phyloP scores from a whole-genome alignment of 2,888 invertebrate genomes.

The Macaria liturata region DNA sequence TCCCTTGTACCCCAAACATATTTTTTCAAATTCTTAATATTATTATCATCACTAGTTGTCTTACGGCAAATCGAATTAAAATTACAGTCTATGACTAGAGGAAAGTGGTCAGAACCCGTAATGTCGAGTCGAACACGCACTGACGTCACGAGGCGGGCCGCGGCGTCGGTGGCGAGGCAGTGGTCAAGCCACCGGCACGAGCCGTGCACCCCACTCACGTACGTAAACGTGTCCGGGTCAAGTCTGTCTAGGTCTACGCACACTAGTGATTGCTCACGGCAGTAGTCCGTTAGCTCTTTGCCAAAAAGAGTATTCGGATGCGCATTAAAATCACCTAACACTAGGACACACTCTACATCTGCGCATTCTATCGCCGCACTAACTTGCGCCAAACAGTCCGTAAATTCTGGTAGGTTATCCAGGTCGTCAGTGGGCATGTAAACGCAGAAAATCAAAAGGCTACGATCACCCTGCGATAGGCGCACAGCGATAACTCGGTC shows the following conservation, averaged over 20 bases:
- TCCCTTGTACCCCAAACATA: no score
- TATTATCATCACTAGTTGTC: no score
- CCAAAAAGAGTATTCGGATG: constrained; percentile 2
- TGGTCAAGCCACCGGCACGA: constrained; percentile 2
- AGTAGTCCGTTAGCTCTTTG: not conserved
- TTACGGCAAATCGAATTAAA: no score
- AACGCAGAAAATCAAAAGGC: not conserved
- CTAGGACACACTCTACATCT: not conserved
- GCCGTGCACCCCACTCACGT: not conserved
- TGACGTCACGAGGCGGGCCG: no score
- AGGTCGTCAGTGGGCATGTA: not conserved
- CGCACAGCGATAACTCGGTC: not conserved
- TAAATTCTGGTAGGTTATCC: constrained; percentile 2
- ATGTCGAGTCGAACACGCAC: no score
- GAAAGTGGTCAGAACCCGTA: no score
- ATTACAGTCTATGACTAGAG: no score
- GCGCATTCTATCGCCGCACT: not conserved
- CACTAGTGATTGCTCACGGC: not conserved
- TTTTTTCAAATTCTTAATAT: no score
- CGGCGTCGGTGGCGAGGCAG: not conserved
- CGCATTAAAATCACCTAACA: not conserved
- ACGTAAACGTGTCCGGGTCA: not conserved
- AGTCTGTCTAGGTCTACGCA: not conserved
- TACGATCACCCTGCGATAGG: not conserved
- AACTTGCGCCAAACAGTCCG: not conserved